Percentiles rank a stretch among this genome's conserved stretches.
Conservation (phyloP, 2,888 invertebrate species). For the Rotaria magnacalcarata region DNA sequence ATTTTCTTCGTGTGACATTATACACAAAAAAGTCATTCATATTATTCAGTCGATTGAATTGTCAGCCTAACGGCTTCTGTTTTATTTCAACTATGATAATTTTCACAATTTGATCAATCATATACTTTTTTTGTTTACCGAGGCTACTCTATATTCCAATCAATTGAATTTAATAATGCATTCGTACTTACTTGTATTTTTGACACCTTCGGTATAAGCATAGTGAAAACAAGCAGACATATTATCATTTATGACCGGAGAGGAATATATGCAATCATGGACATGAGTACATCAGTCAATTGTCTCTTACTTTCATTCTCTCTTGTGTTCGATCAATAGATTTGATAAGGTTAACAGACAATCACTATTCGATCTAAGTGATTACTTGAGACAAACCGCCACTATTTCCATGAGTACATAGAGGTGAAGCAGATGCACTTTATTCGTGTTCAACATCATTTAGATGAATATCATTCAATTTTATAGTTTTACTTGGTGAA, state of each 20-base stretch:
- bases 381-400: background rate
- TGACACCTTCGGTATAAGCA: background rate
- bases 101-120: background rate
- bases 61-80: background rate
- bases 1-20: too few relatives aligned
- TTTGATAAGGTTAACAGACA: too few relatives aligned
- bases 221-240: background rate
- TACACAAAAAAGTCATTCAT: background rate
- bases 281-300: background rate
- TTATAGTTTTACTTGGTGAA: background rate
- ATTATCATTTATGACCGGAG: background rate
- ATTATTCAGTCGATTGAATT: background rate
- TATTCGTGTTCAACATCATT: background rate
- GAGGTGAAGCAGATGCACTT: background rate
- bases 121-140: background rate
- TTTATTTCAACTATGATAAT: background rate
- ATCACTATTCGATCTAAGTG: too few relatives aligned
- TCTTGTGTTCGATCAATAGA: too few relatives aligned
- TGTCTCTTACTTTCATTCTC: background rate
- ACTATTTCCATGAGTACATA: too few relatives aligned
- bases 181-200: background rate
- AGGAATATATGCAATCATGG: background rate
- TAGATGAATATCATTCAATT: background rate
- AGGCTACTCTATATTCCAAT: background rate
- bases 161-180: background rate